These are phyloP conservation scores for Lytechinus variegatus DNA, from an alignment of 35 echinoderm and acorn worm genomes.

Conservation along the genomic window DNA sequence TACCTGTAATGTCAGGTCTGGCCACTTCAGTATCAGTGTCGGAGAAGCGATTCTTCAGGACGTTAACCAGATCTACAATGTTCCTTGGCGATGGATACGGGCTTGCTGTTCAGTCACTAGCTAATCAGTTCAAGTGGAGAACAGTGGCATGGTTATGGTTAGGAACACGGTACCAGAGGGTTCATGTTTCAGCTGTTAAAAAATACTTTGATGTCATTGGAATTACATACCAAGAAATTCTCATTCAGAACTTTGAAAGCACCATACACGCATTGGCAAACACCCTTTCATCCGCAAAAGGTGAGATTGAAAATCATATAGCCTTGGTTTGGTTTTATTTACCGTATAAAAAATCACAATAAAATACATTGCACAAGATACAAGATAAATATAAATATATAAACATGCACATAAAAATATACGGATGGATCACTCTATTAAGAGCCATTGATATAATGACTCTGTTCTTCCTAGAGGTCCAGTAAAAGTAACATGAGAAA, in stretches of 20 bases:
- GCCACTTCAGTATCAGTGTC: background rate
- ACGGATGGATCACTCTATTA: no score
- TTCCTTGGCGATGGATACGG: background rate
- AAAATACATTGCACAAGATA: no score
- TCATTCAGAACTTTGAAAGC: background rate
- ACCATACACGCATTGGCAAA: background rate
- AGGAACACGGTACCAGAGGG: background rate
- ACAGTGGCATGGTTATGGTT: background rate
- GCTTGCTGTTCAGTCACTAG: background rate
- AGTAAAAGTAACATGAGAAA: no score
- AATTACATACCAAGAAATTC: background rate
- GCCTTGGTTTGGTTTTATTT: no score
- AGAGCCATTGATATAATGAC: no score
- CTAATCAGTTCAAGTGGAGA: background rate
- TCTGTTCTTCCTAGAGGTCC: no score
- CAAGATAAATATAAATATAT: no score
- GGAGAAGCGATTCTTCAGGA: slow-evolving; percentile 4
- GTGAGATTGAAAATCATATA: background rate
- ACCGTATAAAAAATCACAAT: no score
- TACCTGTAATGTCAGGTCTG: slow-evolving; percentile 4
- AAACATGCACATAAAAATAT: no score
- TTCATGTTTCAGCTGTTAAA: background rate
- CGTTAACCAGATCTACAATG: slow-evolving; percentile 1
- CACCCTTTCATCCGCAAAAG: background rate
- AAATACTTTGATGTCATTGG: background rate